phyloP scores from a whole-genome alignment of 2,797 vertebrate species.

The Chaetophractus vellerosus region DNA sequence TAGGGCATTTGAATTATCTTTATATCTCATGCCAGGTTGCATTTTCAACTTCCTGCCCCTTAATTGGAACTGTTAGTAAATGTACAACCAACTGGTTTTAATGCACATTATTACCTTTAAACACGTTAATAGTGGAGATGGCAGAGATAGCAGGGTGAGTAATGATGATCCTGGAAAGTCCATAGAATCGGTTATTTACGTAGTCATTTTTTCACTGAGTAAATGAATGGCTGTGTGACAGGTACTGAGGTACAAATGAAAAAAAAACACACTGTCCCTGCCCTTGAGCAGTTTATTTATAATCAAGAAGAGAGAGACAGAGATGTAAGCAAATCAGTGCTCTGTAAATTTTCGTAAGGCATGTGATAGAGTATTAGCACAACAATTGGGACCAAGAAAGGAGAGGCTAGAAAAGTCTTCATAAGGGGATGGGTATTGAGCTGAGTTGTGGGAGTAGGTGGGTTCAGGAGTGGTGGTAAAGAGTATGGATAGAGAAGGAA shows the following conservation, averaged over 20 bases:
- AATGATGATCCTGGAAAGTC: neutral
- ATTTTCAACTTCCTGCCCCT: neutral
- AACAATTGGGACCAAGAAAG: neutral
- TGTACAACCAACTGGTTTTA: neutral
- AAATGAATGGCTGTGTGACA: neutral
- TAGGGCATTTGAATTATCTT: conserved; percentile 50
- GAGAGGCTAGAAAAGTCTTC: neutral
- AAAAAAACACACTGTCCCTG: neutral
- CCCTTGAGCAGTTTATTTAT: neutral
- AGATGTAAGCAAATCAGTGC: neutral
- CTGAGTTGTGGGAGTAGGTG: neutral
- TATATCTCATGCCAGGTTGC: neutral
- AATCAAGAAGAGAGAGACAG: conserved; percentile 3
- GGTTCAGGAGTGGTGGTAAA: neutral
- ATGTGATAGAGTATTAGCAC: neutral
- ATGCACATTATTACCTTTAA: neutral
- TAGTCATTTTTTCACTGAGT: neutral
- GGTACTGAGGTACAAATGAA: neutral
- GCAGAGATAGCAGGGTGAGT: neutral
- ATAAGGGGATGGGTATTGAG: neutral
- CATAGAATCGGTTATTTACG: neutral
- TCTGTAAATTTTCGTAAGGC: neutral
- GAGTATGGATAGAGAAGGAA: neutral
- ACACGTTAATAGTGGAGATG: neutral
- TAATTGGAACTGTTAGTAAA: neutral